A percentile compares a stretch with the other conserved stretches of the same genome.
Evolutionary conservation across 2,888 invertebrate species (phyloP).

Genomic region (Ischnus inquisitorius): DNA sequence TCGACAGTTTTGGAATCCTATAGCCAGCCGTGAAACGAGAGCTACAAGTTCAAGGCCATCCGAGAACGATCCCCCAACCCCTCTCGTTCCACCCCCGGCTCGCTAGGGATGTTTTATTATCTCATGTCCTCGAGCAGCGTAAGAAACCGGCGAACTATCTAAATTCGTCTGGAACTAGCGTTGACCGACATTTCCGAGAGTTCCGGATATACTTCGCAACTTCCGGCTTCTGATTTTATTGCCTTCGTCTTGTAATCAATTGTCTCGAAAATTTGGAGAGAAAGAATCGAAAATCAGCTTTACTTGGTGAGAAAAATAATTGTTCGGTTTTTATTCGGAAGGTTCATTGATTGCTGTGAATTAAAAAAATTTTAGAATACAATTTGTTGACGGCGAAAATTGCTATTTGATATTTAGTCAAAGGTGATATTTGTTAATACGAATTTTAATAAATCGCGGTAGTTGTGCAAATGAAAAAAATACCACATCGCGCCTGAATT

Average conservation of each 20-base stretch:
- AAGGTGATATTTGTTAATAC: neutral
- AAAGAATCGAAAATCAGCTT: too few relatives aligned
- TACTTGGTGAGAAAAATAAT: too few relatives aligned
- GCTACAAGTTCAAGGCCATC: conserved; percentile 83
- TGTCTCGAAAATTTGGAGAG: too few relatives aligned
- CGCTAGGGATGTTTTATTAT: conserved; percentile 20
- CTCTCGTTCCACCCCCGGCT: conserved; percentile 8
- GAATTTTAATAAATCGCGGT: too few relatives aligned
- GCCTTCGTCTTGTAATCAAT: too few relatives aligned
- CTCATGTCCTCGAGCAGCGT: neutral
- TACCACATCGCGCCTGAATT: too few relatives aligned
- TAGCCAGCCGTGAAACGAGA: conserved; percentile 46
- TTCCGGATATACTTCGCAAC: neutral
- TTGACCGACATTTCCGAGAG: neutral
- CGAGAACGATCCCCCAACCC: conserved; percentile 68
- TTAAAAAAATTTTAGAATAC: too few relatives aligned
- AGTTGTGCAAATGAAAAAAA: too few relatives aligned
- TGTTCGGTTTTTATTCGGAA: too few relatives aligned
- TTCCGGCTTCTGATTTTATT: neutral
- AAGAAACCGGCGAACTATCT: conserved; percentile 72
- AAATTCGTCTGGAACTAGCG: conserved; percentile 29
- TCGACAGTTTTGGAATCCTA: conserved; percentile 59
- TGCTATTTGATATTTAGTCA: neutral
- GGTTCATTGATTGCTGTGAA: too few relatives aligned
- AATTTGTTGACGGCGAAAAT: neutral